Evolutionary conservation across 2,797 vertebrate species (phyloP), one percentile per base, ranked within the genome.

Genomic region (Cichlasoma orientale): DNA sequence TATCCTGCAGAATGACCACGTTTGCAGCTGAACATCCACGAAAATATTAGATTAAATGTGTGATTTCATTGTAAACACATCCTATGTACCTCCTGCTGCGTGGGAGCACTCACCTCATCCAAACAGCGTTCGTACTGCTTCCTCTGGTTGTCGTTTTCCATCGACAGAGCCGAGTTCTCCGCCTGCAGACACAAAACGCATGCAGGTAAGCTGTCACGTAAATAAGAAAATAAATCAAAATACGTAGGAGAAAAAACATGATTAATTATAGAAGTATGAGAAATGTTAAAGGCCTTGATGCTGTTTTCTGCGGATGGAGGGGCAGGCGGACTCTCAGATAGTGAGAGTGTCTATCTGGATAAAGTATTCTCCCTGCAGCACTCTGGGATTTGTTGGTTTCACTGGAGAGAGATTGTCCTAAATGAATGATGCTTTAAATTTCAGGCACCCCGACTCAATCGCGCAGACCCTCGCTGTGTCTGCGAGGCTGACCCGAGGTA

Each of bases 81-180:
- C 12, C 23, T 50, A 13, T 25, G 38, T 53, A 23, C 23, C 21
- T 55, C 18, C 27, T 36, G 56, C 44, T 5, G 44, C 29, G 56
- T 63, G 31, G 0, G 44, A 44, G 25, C 36, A 69, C 95, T 96
- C 93, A 98, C 97, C 96, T 98, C 97, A 85, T 98, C 97, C 53
- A 98, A 95, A 86, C 97, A 98, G 88, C 95, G 95, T 83, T 98
- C 97, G 75, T 98, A 98, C 82, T 98, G 97, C 75, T 97, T 97
- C 92, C 97, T 96, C 93, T 98, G 97, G 92, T 96, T 97, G 94
- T 97, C 96, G 50, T 98, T 98, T 92, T 98, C 97, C 90, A 97
- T 85, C 1, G 96, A 96, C 90, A 98, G 91, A 0, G 97, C 97
- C 44, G 96, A 97, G 93, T 98, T 98, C 87, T 98, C 97, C 38